Evolutionary conservation across 2,113 vertebrate species (phyloP), one percentile per base, ranked within the genome.

Genomic region (Colaptes auratus): DNA sequence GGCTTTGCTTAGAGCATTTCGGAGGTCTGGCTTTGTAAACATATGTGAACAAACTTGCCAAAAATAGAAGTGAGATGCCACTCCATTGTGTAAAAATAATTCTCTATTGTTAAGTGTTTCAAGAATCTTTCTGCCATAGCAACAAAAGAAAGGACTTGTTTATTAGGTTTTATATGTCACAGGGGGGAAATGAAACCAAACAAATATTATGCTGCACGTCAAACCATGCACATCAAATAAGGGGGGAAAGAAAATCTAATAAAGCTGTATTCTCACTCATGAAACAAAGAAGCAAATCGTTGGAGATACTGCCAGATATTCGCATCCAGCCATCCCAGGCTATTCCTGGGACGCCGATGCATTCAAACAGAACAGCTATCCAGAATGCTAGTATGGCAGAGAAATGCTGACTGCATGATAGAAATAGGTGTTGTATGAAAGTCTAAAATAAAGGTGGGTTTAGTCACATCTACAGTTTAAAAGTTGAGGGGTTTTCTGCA

Each of bases 131-230:
- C 80, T 93, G 85, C 89, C 89, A 77, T 89, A 92, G 75, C 56
- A 96, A 96, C 87, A 71, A 80, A 93, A 92, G 90, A 73, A 93
- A 95, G 86, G 42, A 61, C 83, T 91, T 85, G 64, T 72, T 96
- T 96, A 95, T 95, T 95, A 93, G 75, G 73, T 96, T 96, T 96
- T 95, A 95, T 96, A 84, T 88, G 90, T 82, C 95, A 95, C 91
- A 91, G 75, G 81, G 86, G 95, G 77, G 72, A 93, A 96, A 95
- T 96, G 96, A 97, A 96, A 67, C 90, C 76, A 95, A 95, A 82
- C 80, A 94, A 94, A 96, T 93, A 90, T 78, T 86, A 81, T 14
- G 2, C 76, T 89, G 60, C 70, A 92, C 88, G 94, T 95, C 91
- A 94, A 96, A 95, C 90, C 71, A 84, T 86, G 90, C 83, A 89